Evolutionary conservation across 2,888 invertebrate species (phyloP), one percentile per base, ranked within the genome.

Genomic region (Temnothorax ravouxi): DNA sequence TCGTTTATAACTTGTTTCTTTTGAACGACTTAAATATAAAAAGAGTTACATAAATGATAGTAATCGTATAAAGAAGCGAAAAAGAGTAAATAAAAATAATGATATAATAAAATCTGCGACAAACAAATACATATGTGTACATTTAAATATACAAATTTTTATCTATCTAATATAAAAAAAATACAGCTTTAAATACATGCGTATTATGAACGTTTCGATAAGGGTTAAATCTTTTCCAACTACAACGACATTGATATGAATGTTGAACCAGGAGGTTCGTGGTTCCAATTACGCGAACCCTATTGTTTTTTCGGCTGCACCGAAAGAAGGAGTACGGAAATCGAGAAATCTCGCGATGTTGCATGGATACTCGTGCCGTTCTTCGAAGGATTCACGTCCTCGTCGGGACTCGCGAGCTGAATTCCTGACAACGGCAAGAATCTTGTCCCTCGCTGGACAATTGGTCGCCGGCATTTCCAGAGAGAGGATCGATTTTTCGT

Each of bases 401-500:
- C 88, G 86, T 88, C 82, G 80, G 21, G 86, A 84, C 89, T 89
- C 86, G 90, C 90, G 90, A 88, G 89, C 81, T 89, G 89, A 89
- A 91, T 91, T 91, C 91, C 90, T 86, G 87, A 89, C 89, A 87
- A 90, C 85, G 84, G 86, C 89, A 91, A 86, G 91, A 91, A 91
- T 91, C 91, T 91, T 87, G 91, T 91, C 89, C 85, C 83, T 86
- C 80, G 62, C 34, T 61, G 84, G 85, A 91, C 88, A 90, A 89
- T 89, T 88, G 88, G 87, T 84, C 87, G 84, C 74, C 86, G 88
- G 87, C 85, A 88, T 91, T 89, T 88, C 85, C 89, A 88, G 79
- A 80, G 86, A 88, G 88, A 87, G 85, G 86, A 89, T 87, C 83
- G 83, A 89, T 90, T 91, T 91, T 91, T 91, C 91, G 91, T 90